Conservation (phyloP, 2,113 vertebrate genomes). For the Nestor notabilis region DNA sequence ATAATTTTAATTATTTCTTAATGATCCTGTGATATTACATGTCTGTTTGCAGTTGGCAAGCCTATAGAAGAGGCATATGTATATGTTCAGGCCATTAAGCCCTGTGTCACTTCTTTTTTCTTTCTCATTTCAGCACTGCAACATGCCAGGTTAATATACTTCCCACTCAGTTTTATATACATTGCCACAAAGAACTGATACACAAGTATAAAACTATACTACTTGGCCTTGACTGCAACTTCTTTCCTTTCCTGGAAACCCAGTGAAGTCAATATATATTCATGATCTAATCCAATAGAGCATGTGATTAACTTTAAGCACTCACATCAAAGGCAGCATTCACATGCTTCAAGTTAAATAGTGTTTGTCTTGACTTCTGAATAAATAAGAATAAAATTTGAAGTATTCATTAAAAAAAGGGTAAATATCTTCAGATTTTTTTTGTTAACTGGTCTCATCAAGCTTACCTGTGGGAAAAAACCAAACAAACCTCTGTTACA, state of each 20-base stretch:
- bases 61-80: neutral
- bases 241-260: neutral
- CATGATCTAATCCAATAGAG: neutral
- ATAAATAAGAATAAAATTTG: neutral
- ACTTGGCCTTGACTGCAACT: neutral
- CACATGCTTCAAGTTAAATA: neutral
- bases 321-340: neutral
- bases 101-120: fast-evolving
- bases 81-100: neutral
- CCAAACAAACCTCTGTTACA: neutral
- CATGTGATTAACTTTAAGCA: neutral
- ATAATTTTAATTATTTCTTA: neutral
- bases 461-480: neutral
- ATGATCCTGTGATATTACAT: neutral
- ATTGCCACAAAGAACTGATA: neutral
- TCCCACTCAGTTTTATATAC: neutral
- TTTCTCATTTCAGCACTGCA: neutral
- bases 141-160: neutral
- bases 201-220: neutral
- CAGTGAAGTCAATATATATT: neutral
- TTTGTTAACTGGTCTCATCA: neutral
- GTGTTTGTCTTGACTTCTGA: neutral
- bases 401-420: neutral
- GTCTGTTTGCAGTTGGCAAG: neutral
- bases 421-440: neutral